Evolutionary conservation across 2,113 vertebrate genomes (phyloP).

Genomic region (Cyphomyrus plagiostoma): DNA sequence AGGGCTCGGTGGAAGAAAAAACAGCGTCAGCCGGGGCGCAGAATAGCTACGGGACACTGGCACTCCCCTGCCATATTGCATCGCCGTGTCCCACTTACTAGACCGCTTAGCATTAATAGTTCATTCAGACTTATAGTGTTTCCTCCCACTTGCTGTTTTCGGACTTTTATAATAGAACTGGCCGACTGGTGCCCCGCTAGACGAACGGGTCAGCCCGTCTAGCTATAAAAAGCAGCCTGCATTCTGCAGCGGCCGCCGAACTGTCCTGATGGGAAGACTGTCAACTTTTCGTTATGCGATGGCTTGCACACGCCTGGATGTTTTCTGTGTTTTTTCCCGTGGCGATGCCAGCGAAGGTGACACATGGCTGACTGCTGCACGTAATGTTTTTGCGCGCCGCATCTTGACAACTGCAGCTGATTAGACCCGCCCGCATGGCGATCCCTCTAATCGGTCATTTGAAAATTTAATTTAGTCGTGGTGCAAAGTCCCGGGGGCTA

Average conservation of each 20-base stretch:
- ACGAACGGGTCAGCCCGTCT: background rate
- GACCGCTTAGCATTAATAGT: constrained; percentile 18
- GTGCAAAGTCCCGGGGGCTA: background rate
- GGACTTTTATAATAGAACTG: constrained; percentile 19
- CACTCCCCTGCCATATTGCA: constrained; percentile 26
- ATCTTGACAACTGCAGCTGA: background rate
- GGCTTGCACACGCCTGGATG: background rate
- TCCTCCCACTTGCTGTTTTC: constrained; percentile 25
- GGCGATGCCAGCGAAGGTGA: background rate
- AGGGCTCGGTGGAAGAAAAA: background rate
- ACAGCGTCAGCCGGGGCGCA: background rate
- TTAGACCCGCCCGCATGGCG: background rate
- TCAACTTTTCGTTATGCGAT: background rate
- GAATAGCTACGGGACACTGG: constrained; percentile 4
- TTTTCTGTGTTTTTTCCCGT: background rate
- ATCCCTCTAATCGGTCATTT: background rate
- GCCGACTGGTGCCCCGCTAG: background rate
- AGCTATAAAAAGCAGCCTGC: background rate
- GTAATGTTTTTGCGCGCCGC: background rate
- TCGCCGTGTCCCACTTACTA: constrained; percentile 35
- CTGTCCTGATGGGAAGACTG: background rate
- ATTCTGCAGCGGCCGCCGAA: background rate
- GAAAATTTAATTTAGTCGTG: background rate
- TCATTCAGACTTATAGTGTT: constrained; percentile 29
- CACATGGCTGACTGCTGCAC: background rate